Evolutionary conservation across 1,140 invertebrate species (phyloP).

Genomic region (Euura saliciscinereae): DNA sequence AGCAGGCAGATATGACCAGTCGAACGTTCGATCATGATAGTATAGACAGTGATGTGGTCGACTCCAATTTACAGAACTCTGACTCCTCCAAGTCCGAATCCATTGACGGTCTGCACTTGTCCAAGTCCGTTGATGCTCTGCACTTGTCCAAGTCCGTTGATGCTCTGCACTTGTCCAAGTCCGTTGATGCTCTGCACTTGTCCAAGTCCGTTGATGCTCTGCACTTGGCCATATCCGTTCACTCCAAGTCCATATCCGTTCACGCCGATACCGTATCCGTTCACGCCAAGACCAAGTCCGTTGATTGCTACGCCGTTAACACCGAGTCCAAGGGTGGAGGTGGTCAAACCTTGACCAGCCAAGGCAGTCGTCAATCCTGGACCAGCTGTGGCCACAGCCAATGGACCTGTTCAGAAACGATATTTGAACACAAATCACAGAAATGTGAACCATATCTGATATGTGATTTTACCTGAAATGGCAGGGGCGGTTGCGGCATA

Average conservation of each 20-base stretch:
- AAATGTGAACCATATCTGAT: neutral
- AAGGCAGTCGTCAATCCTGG: constrained; percentile 19
- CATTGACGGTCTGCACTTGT: neutral
- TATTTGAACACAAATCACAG: too few species aligned
- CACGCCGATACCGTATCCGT: constrained; percentile 8
- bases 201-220: neutral
- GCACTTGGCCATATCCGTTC: neutral
- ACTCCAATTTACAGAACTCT: too few species aligned
- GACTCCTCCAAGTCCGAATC: neutral
- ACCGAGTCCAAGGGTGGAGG: constrained; percentile 18
- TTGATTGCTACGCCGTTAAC: constrained; percentile 23
- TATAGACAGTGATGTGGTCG: too few species aligned
- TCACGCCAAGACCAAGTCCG: constrained; percentile 16
- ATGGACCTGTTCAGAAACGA: neutral
- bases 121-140: too few species aligned
- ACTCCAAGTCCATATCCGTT: neutral
- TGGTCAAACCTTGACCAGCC: neutral
- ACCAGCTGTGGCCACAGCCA: constrained; percentile 1
- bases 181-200: neutral
- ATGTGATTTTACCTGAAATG: constrained; percentile 21
- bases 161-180: too few species aligned
- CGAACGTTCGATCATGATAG: too few species aligned
- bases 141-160: too few species aligned
- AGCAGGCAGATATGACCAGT: too few species aligned
- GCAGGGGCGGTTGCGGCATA: constrained; percentile 23